Percentiles rank a stretch among this genome's conserved stretches.
These are phyloP conservation scores for Dicycla oo DNA, from an alignment of 2,888 invertebrate genomes.

Conservation along the genomic window DNA sequence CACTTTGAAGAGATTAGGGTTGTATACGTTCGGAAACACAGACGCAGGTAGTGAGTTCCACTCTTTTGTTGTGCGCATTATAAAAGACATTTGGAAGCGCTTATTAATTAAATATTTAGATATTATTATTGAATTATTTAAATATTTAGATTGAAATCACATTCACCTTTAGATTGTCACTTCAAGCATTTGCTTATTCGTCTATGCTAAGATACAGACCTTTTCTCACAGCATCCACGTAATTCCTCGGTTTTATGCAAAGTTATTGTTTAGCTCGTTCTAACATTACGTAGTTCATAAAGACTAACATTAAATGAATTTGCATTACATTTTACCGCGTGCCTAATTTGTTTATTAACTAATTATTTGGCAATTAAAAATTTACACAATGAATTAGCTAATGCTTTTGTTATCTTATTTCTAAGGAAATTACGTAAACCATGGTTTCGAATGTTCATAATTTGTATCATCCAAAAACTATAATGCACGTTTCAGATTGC, in stretches of 20 bases:
- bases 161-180: conserved; percentile 8
- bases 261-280: conserved; percentile 6
- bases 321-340: too few species aligned
- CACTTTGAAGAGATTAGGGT: too few species aligned
- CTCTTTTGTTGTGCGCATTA: too few species aligned
- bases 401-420: not conserved
- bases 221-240: conserved; percentile 28
- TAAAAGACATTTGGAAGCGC: too few species aligned
- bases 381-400: conserved; percentile 8
- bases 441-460: not conserved
- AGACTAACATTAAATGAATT: too few species aligned
- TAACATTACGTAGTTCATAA: too few species aligned
- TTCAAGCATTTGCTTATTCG: conserved; percentile 16
- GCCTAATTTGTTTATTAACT: too few species aligned
- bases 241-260: conserved; percentile 2
- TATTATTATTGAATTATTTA: too few species aligned
- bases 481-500: not conserved
- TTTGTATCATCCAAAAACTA: not conserved
- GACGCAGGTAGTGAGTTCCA: too few species aligned
- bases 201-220: conserved; percentile 30
- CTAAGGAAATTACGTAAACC: not conserved
- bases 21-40: too few species aligned
- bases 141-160: not conserved
- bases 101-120: too few species aligned
- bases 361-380: too few species aligned